phyloP scores from a whole-genome alignment of 64 coral and sea anemone species.

The Pachyseris speciosa region DNA sequence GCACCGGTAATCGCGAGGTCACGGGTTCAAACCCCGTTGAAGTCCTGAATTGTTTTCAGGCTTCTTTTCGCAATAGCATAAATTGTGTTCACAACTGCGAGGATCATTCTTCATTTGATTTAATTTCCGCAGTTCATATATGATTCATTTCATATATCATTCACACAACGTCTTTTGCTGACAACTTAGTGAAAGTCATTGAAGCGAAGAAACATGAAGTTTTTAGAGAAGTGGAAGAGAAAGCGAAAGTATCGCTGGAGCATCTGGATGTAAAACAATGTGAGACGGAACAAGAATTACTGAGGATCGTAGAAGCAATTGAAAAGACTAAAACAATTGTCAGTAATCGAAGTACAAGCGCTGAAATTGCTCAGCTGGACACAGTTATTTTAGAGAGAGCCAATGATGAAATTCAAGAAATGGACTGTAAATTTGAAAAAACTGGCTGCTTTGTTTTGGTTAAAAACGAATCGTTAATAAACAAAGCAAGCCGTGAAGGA shows the following conservation, averaged over 20 bases:
- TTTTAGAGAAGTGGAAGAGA: not conserved
- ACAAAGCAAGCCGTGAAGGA: not conserved
- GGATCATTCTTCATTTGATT: too few relatives aligned
- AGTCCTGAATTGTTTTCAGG: too few relatives aligned
- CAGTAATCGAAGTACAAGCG: not conserved
- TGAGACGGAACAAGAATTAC: not conserved
- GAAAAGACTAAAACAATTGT: not conserved
- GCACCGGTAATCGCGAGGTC: too few relatives aligned
- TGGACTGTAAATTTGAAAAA: not conserved
- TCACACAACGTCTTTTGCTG: too few relatives aligned
- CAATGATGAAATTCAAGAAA: not conserved
- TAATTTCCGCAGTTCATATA: too few relatives aligned
- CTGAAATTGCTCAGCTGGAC: not conserved
- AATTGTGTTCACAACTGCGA: too few relatives aligned
- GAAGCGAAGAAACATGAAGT: not conserved
- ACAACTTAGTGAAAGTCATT: not conserved
- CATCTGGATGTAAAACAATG: not conserved
- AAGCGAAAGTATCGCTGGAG: not conserved
- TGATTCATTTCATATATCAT: too few relatives aligned
- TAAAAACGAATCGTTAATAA: not conserved
- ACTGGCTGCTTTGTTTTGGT: not conserved
- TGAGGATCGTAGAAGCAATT: not conserved
- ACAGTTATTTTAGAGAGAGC: not conserved
- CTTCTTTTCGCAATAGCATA: too few relatives aligned
- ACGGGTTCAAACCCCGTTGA: too few relatives aligned